A percentile compares a stretch with the other conserved stretches of the same genome.
Conservation (phyloP, 2,113 vertebrate genomes). For the Muntiacus reevesi region DNA sequence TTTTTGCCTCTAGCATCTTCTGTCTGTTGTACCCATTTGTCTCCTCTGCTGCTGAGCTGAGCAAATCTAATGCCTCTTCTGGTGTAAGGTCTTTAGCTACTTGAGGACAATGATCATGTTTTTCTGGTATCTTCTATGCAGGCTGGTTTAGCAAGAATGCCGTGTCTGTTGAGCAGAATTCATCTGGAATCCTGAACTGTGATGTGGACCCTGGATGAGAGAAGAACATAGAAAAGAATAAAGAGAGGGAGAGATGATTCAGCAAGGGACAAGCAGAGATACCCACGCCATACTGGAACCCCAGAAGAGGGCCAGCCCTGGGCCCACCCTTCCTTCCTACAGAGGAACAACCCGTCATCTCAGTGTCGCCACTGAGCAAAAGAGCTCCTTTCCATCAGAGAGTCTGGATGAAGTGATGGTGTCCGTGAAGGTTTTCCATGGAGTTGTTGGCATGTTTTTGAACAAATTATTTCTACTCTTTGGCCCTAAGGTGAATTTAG, state of each 20-base stretch:
- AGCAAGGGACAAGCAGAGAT: neutral
- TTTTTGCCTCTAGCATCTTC: neutral
- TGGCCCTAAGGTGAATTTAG: neutral
- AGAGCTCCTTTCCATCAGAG: neutral
- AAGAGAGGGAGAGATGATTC: neutral
- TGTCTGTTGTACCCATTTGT: neutral
- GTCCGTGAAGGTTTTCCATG: neutral
- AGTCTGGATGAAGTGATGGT: neutral
- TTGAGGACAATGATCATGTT: neutral
- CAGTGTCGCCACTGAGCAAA: neutral
- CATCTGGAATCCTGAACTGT: neutral
- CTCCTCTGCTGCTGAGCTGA: neutral
- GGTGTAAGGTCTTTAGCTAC: neutral
- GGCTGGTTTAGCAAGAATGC: neutral
- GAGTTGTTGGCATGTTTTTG: neutral
- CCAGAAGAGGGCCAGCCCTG: neutral
- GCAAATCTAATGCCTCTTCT: neutral
- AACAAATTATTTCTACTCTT: constrained; percentile 13
- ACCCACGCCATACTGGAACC: rapidly evolving
- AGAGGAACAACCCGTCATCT: neutral
- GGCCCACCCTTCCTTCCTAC: neutral
- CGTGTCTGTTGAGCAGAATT: neutral
- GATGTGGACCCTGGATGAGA: neutral
- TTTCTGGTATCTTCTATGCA: neutral
- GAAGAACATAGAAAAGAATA: neutral